A percentile compares a stretch with the other conserved stretches of the same genome.
Evolutionary conservation across 2,888 invertebrate species (phyloP).

Genomic region (Hipparchia semele): DNA sequence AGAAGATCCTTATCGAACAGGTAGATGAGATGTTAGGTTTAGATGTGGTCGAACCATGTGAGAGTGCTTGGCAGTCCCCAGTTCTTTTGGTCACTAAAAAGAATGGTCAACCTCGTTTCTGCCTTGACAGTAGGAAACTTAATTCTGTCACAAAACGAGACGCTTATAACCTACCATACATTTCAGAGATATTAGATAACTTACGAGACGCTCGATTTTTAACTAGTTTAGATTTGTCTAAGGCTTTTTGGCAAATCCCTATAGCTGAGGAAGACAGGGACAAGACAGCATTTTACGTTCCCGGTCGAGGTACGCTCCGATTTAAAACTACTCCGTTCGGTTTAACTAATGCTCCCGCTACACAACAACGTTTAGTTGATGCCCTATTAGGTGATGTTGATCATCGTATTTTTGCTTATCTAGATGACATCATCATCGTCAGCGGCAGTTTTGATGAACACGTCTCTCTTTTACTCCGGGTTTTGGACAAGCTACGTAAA

Average conservation of each 20-base stretch:
- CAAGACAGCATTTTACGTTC: constrained; percentile 43
- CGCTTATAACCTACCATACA: no score
- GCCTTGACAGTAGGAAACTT: no score
- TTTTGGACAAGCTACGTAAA: constrained; percentile 37
- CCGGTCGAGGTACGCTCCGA: constrained; percentile 36
- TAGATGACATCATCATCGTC: constrained; percentile 44
- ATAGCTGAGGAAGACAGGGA: constrained; percentile 29
- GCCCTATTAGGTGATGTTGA: constrained; percentile 35
- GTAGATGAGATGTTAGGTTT: no score
- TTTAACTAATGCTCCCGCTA: constrained; percentile 44
- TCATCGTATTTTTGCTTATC: constrained; percentile 38
- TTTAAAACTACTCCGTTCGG: constrained; percentile 41
- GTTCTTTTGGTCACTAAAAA: no score
- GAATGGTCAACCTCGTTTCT: no score
- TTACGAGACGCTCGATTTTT: no score
- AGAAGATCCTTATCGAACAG: no score
- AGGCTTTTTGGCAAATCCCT: constrained; percentile 45
- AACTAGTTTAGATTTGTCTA: no score
- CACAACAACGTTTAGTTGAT: constrained; percentile 46
- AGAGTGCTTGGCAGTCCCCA: no score
- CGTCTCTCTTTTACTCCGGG: constrained; percentile 30
- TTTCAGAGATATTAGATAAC: no score
- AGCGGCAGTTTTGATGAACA: constrained; percentile 38
- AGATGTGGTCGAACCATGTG: no score
- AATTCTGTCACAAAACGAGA: no score